Base-by-base conservation (phyloP, 2,888 invertebrate genomes). In the Cerceris ruficornis region DNA sequence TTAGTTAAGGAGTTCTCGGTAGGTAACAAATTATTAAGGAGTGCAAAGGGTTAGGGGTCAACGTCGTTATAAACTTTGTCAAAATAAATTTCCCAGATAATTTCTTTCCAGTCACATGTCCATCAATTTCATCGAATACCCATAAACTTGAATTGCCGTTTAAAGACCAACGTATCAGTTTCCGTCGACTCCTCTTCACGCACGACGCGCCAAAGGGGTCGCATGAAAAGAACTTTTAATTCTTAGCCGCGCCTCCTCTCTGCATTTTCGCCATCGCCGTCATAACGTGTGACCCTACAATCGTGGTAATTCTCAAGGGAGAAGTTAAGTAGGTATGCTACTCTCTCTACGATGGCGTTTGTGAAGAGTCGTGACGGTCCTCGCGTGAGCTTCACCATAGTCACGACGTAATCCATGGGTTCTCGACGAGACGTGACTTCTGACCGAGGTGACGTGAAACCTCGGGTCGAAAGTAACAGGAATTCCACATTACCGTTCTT, bases 341-440 rank as follows among this genome's bases (percentile, higher is more conserved):
- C 41, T 6, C 61, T 17, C 64, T 74, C 80, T 84, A 82, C 77
- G 84, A 87, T 68, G 81, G 76, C 72, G 74, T 75, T 72, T 77
- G 61, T 61, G 75, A 77, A 65, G 80, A 79, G 67, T 88, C 87
- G 86, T 86, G 87, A 82, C 72, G 82, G 62, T 81, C 55, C 75
- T 82, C 78, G 83, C 81, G 74, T 80, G 82, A 80, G 77, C 76
- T 73, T 81, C 80, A 74, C 79, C 77, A 69, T 46, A 83, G 88
- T 86, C 87, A 84, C 85, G 85, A 84, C 78, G 72, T 75, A 79
- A 77, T 77, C 69, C 75, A 28, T 52, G 69, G 77, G 81, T 83
- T 77, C 80, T n/a, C 80, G 59, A 62, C 61, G 82, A 69, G 82
- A 86, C 86, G 85, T 88, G 86, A 87, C 88, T 86, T 80, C 78